Base-by-base conservation (phyloP, 2,113 vertebrate species). In the Nothobranchius furzeri region DNA sequence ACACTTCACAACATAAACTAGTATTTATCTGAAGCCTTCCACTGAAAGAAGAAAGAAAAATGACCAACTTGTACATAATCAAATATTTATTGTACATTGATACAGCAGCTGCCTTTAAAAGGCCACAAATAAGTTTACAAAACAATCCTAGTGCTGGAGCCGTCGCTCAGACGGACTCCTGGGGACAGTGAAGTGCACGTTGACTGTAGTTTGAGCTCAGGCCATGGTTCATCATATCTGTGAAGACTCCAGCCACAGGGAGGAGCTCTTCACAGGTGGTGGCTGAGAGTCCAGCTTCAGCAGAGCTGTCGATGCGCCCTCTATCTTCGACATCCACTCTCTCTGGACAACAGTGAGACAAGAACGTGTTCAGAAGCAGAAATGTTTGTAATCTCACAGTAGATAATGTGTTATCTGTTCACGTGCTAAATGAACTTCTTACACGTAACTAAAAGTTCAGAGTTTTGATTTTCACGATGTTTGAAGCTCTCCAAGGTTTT, bases 271-370 rank as follows among this genome's bases (percentile, higher is more conserved):
- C 50, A 85, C 54, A 11, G 86, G 81, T 0, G 78, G 68, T 62
- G 90, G 87, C 81, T 84, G 80, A 71, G 76, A 90, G 75, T 91
- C 88, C 76, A 79, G 86, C 79, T 88, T 91, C 86, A 90, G 77
- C 84, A 89, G 75, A 6, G 83, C 78, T 12, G 92, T 72, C 40
- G 91, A 85, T 20, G 95, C 95, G 4, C 20, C 89, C 88, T 95
- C 92, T 73, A 95, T 92, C 87, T 95, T 92, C 48, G 92, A 89
- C 74, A 95, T 92, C 95, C 95, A 96, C 49, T 57, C 86, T 93
- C 91, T 95, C 96, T 98, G 92, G 37, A 90, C 81, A 40, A 72
- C 37, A 45, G 0, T n/a, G 37, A 30, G 30, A 81, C 12, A 55
- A 0, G 7, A n/a, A 45, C 10, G 8, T 7, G 12, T 36, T 53